Base-by-base conservation (phyloP, 2,888 invertebrate species). In the Ganaspis brasiliensis region DNA sequence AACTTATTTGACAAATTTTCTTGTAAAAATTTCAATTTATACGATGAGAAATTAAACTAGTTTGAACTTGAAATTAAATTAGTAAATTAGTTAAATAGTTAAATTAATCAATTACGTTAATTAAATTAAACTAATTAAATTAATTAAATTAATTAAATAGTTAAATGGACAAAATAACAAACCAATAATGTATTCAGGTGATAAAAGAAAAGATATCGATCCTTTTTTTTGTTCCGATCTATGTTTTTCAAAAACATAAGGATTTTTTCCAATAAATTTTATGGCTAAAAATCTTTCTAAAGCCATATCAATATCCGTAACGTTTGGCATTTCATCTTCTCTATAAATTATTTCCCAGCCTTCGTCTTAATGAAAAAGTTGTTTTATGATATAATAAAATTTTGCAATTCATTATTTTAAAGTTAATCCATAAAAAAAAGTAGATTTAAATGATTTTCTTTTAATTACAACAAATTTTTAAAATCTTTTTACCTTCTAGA, bases 221-320 rank as follows among this genome's bases (percentile, higher is more conserved):
- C 24, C 45, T 24, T n/a, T 67, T n/a, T 24, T 45, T 0, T 45
- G n/a, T 24, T 40, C 24, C 1, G 24, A 21, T 45, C 24, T 67
- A 24, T 67, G 40, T 40, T 14, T 45, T 21, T 19, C 40, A n/a
- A 67, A 9, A 67, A 40, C 21, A 14, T 67, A 24, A 24, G 21
- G 14, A 67, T 40, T 67, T 45, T 67, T 16, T 78, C 89, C 89
- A 14, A 94, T 90, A 81, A 93, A 92, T 52, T 92, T 89, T 73
- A 91, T 92, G 1, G 93, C 92, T 70, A 94, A 85, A 81, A 92
- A 87, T 82, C 94, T 92, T 88, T 95, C 95, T 79, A 94, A 92
- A 1, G 94, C 93, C 87, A 95, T 91, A 74, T 94, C 93, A 73
- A 95, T 94, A 80, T 95, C 95, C 89, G 93, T 92, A n/a, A 84